Base-by-base conservation (phyloP, 1,140 invertebrate species). In the Orius insidiosus region DNA sequence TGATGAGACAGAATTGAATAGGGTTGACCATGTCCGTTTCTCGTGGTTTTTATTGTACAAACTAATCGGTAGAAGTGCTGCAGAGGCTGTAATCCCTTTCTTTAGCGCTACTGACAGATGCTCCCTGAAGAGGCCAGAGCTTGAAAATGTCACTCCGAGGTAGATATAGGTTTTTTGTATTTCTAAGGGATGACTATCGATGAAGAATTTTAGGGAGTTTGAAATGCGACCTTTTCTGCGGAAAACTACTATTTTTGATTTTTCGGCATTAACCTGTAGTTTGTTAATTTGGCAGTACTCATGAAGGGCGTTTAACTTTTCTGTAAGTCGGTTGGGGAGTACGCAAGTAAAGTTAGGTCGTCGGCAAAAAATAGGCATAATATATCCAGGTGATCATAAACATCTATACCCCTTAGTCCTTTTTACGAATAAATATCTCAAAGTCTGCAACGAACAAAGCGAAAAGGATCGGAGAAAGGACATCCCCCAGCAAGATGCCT, bases 401-500 rank as follows among this genome's bases (percentile, higher is more conserved):
- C 15, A 10, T 18, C 18, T 13, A 40, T 18, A 40, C 38, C 38
- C 16, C 15, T 18, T 10, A 15, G 13, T 10, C 36, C 15, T 7
- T 14, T 6, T 13, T 5, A 15, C 15, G 11, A 3, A 10, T 4
- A 18, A 40, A 40, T 18, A 2, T 5, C 9, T 40, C 38, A 40
- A 55, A 55, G n/a, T 58, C 52, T 14, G 48, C 14, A 1, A 57
- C 9, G 1, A 54, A 36, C 0, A 54, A 16, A 0, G 46, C 47
- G 42, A 53, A 58, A 13, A 52, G 14, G 5, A 49, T 41, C 0
- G 52, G 53, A 14, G 49, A 52, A n/a, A 53, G 35, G 0, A 38
- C 8, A 33, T 53, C 55, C 1, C 54, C 55, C 36, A 55, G 52
- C 8, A 55, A 24, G 0, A 57, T 52, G 9, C 56, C 53, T 35